These are phyloP conservation scores for Gari tellinella DNA, from an alignment of 2,888 invertebrate species.

Conservation along the genomic window DNA sequence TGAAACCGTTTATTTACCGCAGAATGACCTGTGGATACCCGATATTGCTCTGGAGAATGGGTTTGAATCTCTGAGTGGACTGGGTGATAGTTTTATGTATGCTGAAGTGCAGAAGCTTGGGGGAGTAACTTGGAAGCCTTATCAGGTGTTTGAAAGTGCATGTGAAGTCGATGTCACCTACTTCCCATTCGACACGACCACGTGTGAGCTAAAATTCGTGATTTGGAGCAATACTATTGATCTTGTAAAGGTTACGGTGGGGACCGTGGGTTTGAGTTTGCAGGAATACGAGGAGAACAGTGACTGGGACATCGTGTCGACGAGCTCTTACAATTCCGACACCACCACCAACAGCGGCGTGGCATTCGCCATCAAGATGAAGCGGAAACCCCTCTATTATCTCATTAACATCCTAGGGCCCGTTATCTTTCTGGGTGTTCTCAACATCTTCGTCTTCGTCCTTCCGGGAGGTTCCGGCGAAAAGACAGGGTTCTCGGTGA, in stretches of 20 bases:
- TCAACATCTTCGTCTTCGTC: slow-evolving; percentile 59
- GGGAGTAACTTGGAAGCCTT: slow-evolving; percentile 52
- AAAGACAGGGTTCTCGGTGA: slow-evolving; percentile 59
- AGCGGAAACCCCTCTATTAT: slow-evolving; percentile 61
- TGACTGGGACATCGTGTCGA: slow-evolving; percentile 54
- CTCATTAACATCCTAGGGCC: slow-evolving; percentile 62
- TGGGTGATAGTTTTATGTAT: slow-evolving; percentile 53
- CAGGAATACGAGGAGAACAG: slow-evolving; percentile 49
- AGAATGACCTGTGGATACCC: slow-evolving; percentile 59
- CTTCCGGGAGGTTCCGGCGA: slow-evolving; percentile 62
- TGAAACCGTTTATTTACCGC: slow-evolving; percentile 40
- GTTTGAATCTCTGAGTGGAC: slow-evolving; percentile 48
- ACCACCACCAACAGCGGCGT: slow-evolving; percentile 41
- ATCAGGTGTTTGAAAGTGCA: slow-evolving; percentile 58
- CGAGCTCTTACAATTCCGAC: slow-evolving; percentile 21
- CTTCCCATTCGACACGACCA: slow-evolving; percentile 61
- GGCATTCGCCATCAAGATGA: slow-evolving; percentile 50
- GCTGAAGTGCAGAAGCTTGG: slow-evolving; percentile 44
- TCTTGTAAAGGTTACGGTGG: slow-evolving; percentile 32
- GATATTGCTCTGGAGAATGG: slow-evolving; percentile 61
- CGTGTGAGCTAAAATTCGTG: slow-evolving; percentile 54
- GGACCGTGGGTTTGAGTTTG: slow-evolving; percentile 37
- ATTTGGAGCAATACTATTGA: slow-evolving; percentile 53
- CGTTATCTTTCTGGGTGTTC: slow-evolving; percentile 49
- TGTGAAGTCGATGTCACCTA: slow-evolving; percentile 57